These are phyloP conservation scores for Antechinus flavipes DNA, from an alignment of 2,113 vertebrate genomes.

Conservation along the genomic window DNA sequence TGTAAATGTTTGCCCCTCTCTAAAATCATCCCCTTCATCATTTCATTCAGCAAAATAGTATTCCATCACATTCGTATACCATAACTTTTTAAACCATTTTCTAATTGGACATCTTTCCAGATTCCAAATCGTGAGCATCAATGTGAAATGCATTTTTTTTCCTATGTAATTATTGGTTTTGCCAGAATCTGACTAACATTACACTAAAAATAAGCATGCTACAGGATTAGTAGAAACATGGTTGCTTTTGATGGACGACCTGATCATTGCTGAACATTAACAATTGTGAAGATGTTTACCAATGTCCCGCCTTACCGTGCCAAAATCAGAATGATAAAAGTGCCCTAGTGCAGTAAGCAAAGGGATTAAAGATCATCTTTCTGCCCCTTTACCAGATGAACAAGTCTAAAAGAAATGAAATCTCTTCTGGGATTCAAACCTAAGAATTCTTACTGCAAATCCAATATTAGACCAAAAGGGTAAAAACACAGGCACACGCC, in stretches of 20 bases:
- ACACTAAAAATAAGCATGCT: not conserved
- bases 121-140: not conserved
- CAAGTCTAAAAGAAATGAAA: not conserved
- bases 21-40: not conserved
- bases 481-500: too few species aligned
- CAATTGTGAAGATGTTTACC: not conserved
- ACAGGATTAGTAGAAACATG: not conserved
- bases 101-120: not conserved
- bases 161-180: not conserved
- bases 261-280: not conserved
- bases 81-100: not conserved
- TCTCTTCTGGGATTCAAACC: not conserved
- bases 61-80: not conserved
- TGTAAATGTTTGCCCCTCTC: not conserved
- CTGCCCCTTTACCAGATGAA: not conserved
- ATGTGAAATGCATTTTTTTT: not conserved
- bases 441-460: not conserved
- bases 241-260: not conserved
- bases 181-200: not conserved
- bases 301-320: not conserved
- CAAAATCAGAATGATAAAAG: not conserved
- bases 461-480: not conserved
- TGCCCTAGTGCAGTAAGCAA: not conserved
- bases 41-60: not conserved
- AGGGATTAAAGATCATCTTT: not conserved